Percentiles rank a stretch among this genome's conserved stretches.
These are phyloP conservation scores for Columba livia DNA, from an alignment of 2,113 vertebrate species.

Conservation along the genomic window DNA sequence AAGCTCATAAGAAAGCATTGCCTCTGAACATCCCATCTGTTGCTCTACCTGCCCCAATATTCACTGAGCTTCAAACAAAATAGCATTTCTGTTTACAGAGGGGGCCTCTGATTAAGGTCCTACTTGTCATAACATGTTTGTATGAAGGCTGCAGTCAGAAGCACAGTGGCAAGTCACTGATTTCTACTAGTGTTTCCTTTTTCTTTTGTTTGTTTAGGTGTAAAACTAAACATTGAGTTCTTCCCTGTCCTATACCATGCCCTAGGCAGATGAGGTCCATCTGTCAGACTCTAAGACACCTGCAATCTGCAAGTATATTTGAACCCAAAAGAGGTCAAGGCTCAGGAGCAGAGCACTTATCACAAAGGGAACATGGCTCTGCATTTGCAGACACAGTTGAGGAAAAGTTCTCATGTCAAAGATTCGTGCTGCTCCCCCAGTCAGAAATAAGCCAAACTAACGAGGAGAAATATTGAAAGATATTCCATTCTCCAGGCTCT, in stretches of 20 bases:
- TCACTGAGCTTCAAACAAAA: neutral
- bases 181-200: neutral
- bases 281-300: neutral
- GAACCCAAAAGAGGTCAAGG: neutral
- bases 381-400: neutral
- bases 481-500: neutral
- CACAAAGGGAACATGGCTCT: rapidly evolving
- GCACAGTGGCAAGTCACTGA: neutral
- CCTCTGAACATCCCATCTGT: neutral
- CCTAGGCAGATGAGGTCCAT: neutral
- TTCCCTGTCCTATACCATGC: neutral
- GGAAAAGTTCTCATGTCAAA: neutral
- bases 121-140: neutral
- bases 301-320: neutral
- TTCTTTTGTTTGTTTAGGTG: neutral
- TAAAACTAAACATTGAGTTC: neutral
- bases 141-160: neutral
- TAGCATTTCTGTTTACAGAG: neutral
- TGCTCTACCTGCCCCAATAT: neutral
- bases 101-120: neutral
- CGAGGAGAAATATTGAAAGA: constrained; percentile 43
- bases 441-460: constrained; percentile 35
- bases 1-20: neutral
- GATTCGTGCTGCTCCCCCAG: neutral
- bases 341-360: neutral